Percentiles rank a stretch among this genome's conserved stretches.
phyloP scores from a whole-genome alignment of 2,888 invertebrate genomes.

The Eucriotettix oculatus region DNA sequence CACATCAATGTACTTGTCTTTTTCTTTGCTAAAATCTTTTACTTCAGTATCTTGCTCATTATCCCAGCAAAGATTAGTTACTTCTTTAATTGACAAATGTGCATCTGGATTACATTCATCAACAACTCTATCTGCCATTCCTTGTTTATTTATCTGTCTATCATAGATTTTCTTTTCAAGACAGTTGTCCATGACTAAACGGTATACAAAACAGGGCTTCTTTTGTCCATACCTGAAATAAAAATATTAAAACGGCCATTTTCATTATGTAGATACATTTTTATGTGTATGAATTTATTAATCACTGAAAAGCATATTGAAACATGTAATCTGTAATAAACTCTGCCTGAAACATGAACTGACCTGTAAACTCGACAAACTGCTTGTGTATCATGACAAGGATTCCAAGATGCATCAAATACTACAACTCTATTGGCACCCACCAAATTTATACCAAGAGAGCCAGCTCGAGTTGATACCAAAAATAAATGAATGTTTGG shows the following conservation, averaged over 20 bases:
- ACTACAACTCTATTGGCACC: conserved; percentile 96
- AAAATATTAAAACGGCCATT: not conserved
- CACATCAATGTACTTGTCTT: conserved; percentile 62
- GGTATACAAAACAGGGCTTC: conserved; percentile 88
- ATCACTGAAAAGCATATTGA: not conserved
- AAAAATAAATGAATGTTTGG: conserved; percentile 76
- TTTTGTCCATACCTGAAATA: conserved; percentile 67
- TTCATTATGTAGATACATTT: not conserved
- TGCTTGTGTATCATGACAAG: conserved; percentile 95
- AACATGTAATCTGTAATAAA: not conserved
- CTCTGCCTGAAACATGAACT: not conserved
- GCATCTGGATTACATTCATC: conserved; percentile 97
- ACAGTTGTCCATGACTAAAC: conserved; percentile 92
- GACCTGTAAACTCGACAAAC: conserved; percentile 84
- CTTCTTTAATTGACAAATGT: conserved; percentile 74
- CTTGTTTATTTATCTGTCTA: conserved; percentile 94
- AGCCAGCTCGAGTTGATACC: conserved; percentile 92
- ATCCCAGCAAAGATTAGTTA: conserved; percentile 77
- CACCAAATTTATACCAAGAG: conserved; percentile 90
- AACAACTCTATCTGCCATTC: conserved; percentile 94
- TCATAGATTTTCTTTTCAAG: conserved; percentile 97
- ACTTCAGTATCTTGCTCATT: conserved; percentile 70
- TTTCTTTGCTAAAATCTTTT: conserved; percentile 52
- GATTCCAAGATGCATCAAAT: conserved; percentile 98
- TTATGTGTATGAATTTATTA: not conserved